A percentile compares a stretch with the other conserved stretches of the same genome.
Conservation (phyloP, 2,888 invertebrate genomes). For the Platypus cylindrus region DNA sequence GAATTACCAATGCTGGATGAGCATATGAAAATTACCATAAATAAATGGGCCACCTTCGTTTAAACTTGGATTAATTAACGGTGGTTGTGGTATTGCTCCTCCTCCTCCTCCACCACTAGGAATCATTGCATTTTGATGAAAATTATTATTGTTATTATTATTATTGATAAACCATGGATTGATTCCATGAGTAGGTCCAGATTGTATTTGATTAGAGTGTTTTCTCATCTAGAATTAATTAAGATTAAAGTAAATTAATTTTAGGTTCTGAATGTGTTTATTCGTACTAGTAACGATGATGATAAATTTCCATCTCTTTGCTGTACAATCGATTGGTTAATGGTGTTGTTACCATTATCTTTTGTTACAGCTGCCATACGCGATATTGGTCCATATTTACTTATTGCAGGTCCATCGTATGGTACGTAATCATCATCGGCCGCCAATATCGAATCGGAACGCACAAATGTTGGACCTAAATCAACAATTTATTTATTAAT, state of each 20-base stretch:
- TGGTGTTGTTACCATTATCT: constrained; percentile 24
- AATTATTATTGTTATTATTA: constrained; percentile 26
- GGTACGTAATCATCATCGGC: constrained; percentile 55
- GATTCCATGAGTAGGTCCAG: no score
- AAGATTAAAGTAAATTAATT: background rate
- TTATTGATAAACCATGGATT: constrained; percentile 40
- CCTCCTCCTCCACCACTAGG: no score
- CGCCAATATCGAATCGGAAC: constrained; percentile 43
- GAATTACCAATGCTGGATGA: background rate
- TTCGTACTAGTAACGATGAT: constrained; percentile 30
- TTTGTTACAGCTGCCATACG: constrained; percentile 36
- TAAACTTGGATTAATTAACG: no score
- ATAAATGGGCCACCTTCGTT: constrained; percentile 23
- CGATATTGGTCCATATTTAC: constrained; percentile 59
- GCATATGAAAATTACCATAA: background rate
- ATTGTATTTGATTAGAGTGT: no score
- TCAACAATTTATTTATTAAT: constrained; percentile 16
- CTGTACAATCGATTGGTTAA: constrained; percentile 22
- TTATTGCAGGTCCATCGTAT: constrained; percentile 50
- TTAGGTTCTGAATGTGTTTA: background rate
- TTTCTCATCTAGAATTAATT: no score
- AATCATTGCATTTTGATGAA: constrained; percentile 27
- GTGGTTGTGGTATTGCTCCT: no score
- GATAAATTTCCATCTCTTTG: constrained; percentile 27
- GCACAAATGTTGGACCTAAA: constrained; percentile 33